Percentiles rank a stretch among this genome's conserved stretches.
Conservation (phyloP, 2,888 invertebrate genomes). For the Bombylius major region DNA sequence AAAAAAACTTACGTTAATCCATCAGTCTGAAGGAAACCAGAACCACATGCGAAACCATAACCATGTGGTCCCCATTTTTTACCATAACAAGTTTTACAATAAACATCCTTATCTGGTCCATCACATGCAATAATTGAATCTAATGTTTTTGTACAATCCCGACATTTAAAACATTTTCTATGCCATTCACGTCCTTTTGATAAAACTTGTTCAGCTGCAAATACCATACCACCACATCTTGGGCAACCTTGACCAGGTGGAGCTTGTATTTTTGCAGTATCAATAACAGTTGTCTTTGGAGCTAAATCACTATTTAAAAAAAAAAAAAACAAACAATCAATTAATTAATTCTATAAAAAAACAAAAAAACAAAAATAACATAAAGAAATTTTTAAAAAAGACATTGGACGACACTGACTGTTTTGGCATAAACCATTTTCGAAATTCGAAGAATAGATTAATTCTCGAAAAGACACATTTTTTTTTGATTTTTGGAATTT, state of each 20-base stretch:
- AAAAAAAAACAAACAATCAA: neutral
- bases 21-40: slow-evolving; percentile 86
- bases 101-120: slow-evolving; percentile 83
- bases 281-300: slow-evolving; percentile 62
- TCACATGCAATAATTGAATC: slow-evolving; percentile 95
- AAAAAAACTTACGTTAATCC: slow-evolving; percentile 58
- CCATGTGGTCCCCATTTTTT: slow-evolving; percentile 97
- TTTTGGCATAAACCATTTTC: too few species aligned
- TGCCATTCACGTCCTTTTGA: slow-evolving; percentile 88
- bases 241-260: slow-evolving; percentile 80
- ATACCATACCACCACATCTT: slow-evolving; percentile 79
- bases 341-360: neutral
- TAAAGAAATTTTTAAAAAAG: neutral
- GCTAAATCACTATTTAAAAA: slow-evolving; percentile 49
- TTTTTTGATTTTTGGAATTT: too few species aligned
- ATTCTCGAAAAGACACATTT: too few species aligned
- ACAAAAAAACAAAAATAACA: neutral
- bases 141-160: slow-evolving; percentile 82
- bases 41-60: slow-evolving; percentile 90
- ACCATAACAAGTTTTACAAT: slow-evolving; percentile 95
- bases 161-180: slow-evolving; percentile 86
- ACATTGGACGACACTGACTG: too few species aligned
- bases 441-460: too few species aligned
- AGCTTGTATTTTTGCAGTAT: slow-evolving; percentile 69
- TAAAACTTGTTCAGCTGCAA: slow-evolving; percentile 86